Evolutionary conservation across 37 sponge, comb jelly and placozoan genomes (phyloP), one percentile per base, ranked within the genome.

Genomic region (Crambe crambe): DNA sequence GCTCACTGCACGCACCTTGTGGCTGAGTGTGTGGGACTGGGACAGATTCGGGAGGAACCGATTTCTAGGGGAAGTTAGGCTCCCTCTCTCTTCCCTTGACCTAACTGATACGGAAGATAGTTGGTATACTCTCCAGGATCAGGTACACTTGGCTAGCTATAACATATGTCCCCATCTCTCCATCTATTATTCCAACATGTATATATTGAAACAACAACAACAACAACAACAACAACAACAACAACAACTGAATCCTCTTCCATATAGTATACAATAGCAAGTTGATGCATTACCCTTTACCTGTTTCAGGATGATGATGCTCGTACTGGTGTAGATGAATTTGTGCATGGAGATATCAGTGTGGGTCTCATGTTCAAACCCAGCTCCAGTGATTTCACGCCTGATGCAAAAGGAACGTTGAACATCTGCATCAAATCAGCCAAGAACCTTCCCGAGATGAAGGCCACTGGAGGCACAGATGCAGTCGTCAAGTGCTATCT

Each of bases 21-120:
- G 83, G 83, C 35, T 91, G 84, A 86, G 83, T 82, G 84, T 91
- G 43, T 91, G 91, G 91, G 84, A 86, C 80, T 83, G 70, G 69
- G 91, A 91, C 72, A 76, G 84, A 32, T 91, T 91, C 62, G 87
- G 87, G 2, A 76, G 76, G 70, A 91, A 86, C 83, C 82, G 77
- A 62, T 91, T 91, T 51, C 80, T 91, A 61, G 91, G 91, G 47
- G 91, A 91, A 41, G 69, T 86, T 26, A 64, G 80, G 25, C 37
- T 91, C 38, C 80, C 87, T 54, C 83, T 91, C 73, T 66, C 66
- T 10, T 41, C 68, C 29, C 59, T 91, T 2, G 72, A 84, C 76
- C 90, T 90, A 58, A 64, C 70, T 40, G 58, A 75, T 75, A 9
- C 66, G n/a, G 71, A 61, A 5, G 77, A 81, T 27, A 25, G 47